Base-by-base conservation (phyloP, 2,113 vertebrate genomes). In the Sebastes fasciatus region DNA sequence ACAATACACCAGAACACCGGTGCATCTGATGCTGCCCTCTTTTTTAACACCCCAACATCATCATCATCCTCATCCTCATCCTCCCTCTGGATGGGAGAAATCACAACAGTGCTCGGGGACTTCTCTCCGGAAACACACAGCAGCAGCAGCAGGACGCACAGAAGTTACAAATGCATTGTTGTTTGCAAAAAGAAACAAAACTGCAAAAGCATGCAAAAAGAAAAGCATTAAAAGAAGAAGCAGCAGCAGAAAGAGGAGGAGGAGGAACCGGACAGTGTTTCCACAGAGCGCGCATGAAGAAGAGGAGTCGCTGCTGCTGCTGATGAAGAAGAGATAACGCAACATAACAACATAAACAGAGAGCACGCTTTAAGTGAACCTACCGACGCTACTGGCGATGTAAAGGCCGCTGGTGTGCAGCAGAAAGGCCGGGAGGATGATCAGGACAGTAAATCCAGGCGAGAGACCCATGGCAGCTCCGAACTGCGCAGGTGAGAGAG, bases 401-500 rank as follows among this genome's bases (percentile, higher is more conserved):
- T 96, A 95, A 80, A 96, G 96, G 94, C 96, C 95, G 93, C 94
- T 94, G 90, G 94, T 94, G 93, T 93, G 95, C 95, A 96, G 95
- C 95, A 96, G 93, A 92, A 95, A 95, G 92, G 94, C 94, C 94
- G 95, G 89, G 58, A 96, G 83, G 83, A 95, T 83, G 83, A 96
- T 95, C 84, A 96, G 94, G 92, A 95, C 92, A 86, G 94, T 93
- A 90, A 95, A 94, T 95, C 95, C 94, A 88, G 91, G 91, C 93
- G 94, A 93, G 93, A 94, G 94, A 94, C 94, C 95, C 96, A 96
- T 96, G 95, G 95, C 96, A 96, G 96, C 95, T 95, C 96, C 96
- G 96, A 95, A 96, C 95, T 96, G 96, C 96, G 94, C 96, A 95
- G 94, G 95, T 95, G 92, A 95, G 94, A 95, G 95, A 95, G 94